A percentile compares a stretch with the other conserved stretches of the same genome.
Evolutionary conservation across 2,888 invertebrate genomes (phyloP).

Genomic region (Cheilosia vulpina): DNA sequence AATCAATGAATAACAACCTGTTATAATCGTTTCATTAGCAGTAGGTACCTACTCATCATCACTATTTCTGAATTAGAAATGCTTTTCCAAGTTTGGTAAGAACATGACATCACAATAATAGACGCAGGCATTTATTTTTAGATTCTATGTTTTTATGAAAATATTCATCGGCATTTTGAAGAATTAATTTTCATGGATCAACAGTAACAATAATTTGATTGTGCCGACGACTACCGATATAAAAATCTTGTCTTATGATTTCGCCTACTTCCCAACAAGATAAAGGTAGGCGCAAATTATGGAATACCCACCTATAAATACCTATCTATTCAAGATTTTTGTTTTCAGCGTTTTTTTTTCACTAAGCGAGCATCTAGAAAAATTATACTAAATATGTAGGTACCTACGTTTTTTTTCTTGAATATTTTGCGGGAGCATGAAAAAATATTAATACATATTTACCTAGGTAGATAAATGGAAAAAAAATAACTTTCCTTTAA

Average conservation of each 20-base stretch:
- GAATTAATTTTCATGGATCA: constrained; percentile 15
- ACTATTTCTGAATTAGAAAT: constrained; percentile 61
- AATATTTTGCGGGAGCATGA: too few species aligned
- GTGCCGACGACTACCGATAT: constrained; percentile 48
- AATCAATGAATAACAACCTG: constrained; percentile 42
- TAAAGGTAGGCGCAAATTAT: constrained; percentile 33
- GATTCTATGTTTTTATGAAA: constrained; percentile 43
- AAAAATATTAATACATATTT: too few species aligned
- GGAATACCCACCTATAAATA: constrained; percentile 20
- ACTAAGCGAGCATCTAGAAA: neutral
- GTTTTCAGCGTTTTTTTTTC: constrained; percentile 7
- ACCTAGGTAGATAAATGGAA: too few species aligned
- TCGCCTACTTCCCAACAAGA: constrained; percentile 19
- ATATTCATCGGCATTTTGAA: constrained; percentile 37
- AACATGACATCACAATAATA: constrained; percentile 67
- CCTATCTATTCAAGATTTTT: constrained; percentile 6
- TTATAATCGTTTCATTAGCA: constrained; percentile 55
- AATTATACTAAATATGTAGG: too few species aligned
- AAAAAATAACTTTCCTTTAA: too few species aligned
- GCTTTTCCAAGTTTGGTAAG: constrained; percentile 58
- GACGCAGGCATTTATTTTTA: constrained; percentile 56
- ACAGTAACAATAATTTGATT: constrained; percentile 42
- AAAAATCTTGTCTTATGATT: constrained; percentile 51
- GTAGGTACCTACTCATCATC: constrained; percentile 44
- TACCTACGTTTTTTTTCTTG: too few species aligned